Evolutionary conservation across 2,113 vertebrate genomes (phyloP).

Genomic region (Pomatorhinus ruficollis): DNA sequence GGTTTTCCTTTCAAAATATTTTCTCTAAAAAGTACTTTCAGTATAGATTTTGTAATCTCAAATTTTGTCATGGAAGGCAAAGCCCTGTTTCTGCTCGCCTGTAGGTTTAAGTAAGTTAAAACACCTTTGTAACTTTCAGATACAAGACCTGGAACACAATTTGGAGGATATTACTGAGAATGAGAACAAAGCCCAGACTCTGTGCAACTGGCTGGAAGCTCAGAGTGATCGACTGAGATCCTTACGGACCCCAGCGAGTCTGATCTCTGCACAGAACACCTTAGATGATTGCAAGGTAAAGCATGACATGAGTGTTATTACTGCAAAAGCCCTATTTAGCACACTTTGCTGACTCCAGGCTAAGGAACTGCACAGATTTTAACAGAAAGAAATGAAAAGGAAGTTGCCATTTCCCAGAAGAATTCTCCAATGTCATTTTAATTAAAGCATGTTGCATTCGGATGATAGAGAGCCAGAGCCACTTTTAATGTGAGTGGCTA

Average conservation of each 20-base stretch:
- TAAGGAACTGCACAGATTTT: not conserved
- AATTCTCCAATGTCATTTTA: not conserved
- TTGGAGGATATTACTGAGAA: conserved; percentile 76
- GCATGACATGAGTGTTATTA: not conserved
- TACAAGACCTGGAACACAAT: conserved; percentile 76
- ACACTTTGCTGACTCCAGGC: not conserved
- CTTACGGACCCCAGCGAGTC: conserved; percentile 74
- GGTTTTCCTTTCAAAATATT: not conserved
- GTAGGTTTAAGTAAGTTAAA: not conserved
- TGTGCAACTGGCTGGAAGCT: conserved; percentile 79
- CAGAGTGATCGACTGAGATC: conserved; percentile 75
- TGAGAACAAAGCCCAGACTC: conserved; percentile 76
- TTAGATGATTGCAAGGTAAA: conserved; percentile 82
- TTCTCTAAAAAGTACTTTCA: not conserved
- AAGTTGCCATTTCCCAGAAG: not conserved
- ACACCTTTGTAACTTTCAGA: conserved; percentile 65
- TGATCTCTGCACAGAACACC: conserved; percentile 68
- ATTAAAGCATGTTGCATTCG: not conserved
- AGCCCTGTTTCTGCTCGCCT: not conserved
- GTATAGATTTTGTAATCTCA: not conserved
- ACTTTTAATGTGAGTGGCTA: not conserved
- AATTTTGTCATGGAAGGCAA: not conserved
- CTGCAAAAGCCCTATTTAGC: not conserved
- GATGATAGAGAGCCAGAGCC: not conserved
- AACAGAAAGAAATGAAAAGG: not conserved